phyloP scores from a whole-genome alignment of 2,888 invertebrate species.

The Atethmia centrago region DNA sequence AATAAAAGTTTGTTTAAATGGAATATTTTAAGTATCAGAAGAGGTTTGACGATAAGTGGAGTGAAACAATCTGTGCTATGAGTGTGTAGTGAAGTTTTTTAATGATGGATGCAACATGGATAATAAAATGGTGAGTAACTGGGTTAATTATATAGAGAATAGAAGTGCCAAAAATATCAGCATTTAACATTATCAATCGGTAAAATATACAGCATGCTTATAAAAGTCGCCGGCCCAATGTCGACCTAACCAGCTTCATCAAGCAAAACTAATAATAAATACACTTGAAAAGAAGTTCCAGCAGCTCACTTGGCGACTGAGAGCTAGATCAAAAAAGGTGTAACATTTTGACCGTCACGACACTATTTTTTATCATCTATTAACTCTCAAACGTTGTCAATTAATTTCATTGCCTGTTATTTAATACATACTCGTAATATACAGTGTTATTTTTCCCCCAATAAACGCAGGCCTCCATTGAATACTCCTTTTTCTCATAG shows the following conservation, averaged over 20 bases:
- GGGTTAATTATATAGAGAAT: background rate
- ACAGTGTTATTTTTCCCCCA: background rate
- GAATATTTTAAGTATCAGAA: conserved; percentile 48
- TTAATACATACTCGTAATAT: too few species aligned
- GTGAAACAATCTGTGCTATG: conserved; percentile 25
- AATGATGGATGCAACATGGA: conserved; percentile 61
- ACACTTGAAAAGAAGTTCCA: too few species aligned
- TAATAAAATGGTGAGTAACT: conserved; percentile 34
- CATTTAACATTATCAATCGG: background rate
- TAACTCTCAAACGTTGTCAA: too few species aligned
- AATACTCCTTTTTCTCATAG: background rate
- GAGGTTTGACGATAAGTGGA: conserved; percentile 35
- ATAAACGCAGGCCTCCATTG: background rate
- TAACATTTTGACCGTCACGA: too few species aligned
- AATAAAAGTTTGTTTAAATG: conserved; percentile 46
- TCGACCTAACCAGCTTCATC: background rate
- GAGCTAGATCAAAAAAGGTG: too few species aligned
- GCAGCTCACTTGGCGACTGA: too few species aligned
- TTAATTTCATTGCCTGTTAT: too few species aligned
- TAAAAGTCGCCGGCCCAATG: background rate
- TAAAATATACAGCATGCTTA: background rate
- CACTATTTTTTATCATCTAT: too few species aligned
- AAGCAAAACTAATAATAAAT: background rate
- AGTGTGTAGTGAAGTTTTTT: conserved; percentile 24
- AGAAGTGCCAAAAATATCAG: background rate